These are phyloP conservation scores for Eremophila alpestris DNA, from an alignment of 2,797 vertebrate species.

Conservation along the genomic window DNA sequence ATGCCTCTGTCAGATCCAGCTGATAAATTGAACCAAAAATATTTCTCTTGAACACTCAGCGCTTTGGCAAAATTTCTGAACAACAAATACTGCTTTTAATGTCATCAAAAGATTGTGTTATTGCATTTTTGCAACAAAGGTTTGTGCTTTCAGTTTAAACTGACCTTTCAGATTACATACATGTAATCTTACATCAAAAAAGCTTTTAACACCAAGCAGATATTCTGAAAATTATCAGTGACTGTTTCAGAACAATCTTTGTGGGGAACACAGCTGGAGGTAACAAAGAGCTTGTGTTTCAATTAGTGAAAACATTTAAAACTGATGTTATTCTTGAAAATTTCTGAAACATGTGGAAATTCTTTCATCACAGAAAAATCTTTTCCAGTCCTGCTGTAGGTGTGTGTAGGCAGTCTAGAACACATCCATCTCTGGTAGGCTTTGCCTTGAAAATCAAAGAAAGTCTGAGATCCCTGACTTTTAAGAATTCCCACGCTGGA, in stretches of 20 bases:
- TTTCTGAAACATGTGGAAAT: neutral
- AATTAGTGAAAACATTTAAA: neutral
- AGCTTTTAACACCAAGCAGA: neutral
- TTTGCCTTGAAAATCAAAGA: conserved; percentile 24
- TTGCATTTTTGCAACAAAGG: neutral
- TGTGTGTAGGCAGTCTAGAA: neutral
- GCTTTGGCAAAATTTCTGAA: neutral
- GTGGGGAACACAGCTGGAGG: neutral
- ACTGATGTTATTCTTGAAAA: neutral
- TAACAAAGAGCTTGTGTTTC: neutral
- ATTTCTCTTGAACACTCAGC: neutral
- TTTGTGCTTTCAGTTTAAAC: neutral
- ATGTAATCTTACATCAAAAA: neutral
- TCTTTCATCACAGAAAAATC: neutral
- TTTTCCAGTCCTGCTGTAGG: neutral
- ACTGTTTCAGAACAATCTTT: neutral
- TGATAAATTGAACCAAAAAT: neutral
- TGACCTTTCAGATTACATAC: neutral
- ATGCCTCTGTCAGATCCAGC: neutral
- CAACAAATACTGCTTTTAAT: neutral
- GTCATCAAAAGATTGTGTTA: neutral
- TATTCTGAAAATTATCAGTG: neutral
- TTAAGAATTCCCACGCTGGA: neutral
- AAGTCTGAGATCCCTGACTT: conserved; percentile 2
- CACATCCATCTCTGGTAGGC: neutral